These are phyloP conservation scores for Fregetta grallaria DNA, from an alignment of 2,113 vertebrate species.

Conservation along the genomic window DNA sequence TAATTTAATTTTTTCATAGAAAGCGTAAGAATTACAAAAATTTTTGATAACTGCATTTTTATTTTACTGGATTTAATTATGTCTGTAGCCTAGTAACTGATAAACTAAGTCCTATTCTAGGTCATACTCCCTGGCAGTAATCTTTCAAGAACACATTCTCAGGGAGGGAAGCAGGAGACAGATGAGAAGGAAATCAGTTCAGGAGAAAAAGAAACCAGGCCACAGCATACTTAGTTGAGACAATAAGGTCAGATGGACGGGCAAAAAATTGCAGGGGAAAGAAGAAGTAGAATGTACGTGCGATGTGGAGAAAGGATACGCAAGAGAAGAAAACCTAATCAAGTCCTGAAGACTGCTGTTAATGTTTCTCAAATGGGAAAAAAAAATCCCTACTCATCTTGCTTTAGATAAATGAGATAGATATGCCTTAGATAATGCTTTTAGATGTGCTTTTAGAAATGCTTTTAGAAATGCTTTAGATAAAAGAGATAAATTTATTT, in stretches of 20 bases:
- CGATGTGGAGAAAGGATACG: background rate
- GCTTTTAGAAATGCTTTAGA: background rate
- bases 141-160: conserved; percentile 25
- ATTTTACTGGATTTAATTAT: conserved; percentile 4
- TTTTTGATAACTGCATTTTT: background rate
- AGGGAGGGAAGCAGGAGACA: background rate
- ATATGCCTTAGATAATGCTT: background rate
- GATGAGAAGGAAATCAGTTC: conserved; percentile 19
- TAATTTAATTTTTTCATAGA: background rate
- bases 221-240: background rate
- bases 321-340: background rate
- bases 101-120: conserved; percentile 13
- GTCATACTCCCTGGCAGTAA: conserved; percentile 5
- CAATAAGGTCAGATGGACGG: background rate
- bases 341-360: background rate
- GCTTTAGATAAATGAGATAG: background rate
- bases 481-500: background rate
- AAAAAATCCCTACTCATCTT: background rate
- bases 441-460: background rate
- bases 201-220: background rate
- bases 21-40: background rate
- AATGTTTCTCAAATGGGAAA: background rate
- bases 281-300: background rate
- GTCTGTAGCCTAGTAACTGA: background rate
- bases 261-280: background rate